phyloP scores from a whole-genome alignment of 2,113 vertebrate species.

The Perognathus longimembris region DNA sequence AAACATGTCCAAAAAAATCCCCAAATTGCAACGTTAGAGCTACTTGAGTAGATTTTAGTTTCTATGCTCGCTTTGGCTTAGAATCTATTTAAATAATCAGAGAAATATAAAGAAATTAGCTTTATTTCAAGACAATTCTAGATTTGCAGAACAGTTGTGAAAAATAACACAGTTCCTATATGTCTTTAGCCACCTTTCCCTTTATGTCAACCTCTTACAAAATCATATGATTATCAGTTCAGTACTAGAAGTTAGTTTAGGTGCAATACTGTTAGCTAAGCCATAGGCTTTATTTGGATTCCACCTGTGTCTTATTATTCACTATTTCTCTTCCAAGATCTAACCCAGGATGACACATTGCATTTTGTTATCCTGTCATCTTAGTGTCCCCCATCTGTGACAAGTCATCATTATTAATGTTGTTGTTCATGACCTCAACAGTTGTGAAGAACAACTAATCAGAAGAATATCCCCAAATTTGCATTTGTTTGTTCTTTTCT shows the following conservation, averaged over 20 bases:
- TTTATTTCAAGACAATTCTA: constrained; percentile 40
- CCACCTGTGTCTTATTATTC: not conserved
- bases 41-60: constrained; percentile 4
- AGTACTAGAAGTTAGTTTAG: not conserved
- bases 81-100: not conserved
- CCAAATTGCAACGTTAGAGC: not conserved
- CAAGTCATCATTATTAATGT: not conserved
- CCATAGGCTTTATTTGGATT: not conserved
- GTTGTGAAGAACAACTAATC: not conserved
- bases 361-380: not conserved
- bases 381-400: not conserved
- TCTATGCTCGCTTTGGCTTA: constrained; percentile 2
- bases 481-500: not conserved
- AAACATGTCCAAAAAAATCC: not conserved
- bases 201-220: not conserved
- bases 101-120: not conserved
- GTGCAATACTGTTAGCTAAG: not conserved
- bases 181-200: not conserved
- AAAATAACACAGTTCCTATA: not conserved
- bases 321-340: not conserved
- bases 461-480: not conserved
- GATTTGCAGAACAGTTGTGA: not conserved
- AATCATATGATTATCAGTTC: not conserved
- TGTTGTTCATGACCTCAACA: not conserved
- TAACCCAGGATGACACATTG: not conserved